These are phyloP conservation scores for Heterohyrax brucei DNA, from an alignment of 2,797 vertebrate species.

Conservation along the genomic window DNA sequence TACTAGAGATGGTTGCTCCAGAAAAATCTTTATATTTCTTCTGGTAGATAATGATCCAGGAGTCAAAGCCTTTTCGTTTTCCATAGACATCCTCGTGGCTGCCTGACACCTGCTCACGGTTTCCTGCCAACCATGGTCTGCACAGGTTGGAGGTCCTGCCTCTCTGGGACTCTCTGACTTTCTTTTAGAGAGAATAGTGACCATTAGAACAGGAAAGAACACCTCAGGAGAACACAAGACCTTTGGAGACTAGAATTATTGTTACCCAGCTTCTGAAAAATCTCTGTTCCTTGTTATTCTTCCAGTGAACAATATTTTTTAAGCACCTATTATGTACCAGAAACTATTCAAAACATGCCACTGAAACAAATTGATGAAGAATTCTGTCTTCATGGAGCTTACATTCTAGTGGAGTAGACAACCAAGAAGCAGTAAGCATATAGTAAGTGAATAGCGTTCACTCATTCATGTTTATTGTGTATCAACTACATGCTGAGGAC, in stretches of 20 bases:
- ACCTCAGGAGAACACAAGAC: not conserved
- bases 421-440: not conserved
- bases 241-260: not conserved
- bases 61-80: conserved; percentile 65
- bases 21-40: conserved; percentile 34
- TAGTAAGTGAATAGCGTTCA: no score
- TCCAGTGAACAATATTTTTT: not conserved
- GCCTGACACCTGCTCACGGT: not conserved
- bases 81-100: not conserved
- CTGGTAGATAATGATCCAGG: conserved; percentile 38
- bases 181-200: not conserved
- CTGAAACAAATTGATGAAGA: not conserved
- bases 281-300: not conserved
- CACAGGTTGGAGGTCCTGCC: not conserved
- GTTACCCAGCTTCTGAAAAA: not conserved
- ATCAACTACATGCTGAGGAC: not conserved
- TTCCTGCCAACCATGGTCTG: conserved; percentile 12
- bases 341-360: not conserved
- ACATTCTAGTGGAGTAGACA: not conserved
- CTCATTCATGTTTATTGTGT: not conserved
- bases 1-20: conserved; percentile 72
- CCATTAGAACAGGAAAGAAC: not conserved
- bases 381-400: conserved; percentile 60
- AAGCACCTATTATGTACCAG: not conserved
- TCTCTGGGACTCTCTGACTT: conserved; percentile 3